phyloP scores from a whole-genome alignment of 2,888 invertebrate species.

The Aleiodes leptofemur region DNA sequence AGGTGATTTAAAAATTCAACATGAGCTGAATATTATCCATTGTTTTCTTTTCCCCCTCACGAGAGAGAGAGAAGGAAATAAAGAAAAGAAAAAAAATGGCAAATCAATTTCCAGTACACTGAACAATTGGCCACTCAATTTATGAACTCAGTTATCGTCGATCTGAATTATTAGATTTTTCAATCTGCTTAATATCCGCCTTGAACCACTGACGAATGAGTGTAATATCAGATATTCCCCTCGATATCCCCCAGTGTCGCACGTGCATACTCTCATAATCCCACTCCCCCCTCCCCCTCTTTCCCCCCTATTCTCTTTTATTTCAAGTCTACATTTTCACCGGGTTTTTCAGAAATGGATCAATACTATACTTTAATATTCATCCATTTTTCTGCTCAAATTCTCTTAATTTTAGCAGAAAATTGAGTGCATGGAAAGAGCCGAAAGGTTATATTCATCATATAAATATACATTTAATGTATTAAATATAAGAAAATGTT shows the following conservation, averaged over 20 bases:
- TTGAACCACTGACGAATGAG: slow-evolving; percentile 19
- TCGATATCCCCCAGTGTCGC: background rate
- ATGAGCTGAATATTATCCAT: too few species aligned
- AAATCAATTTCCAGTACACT: slow-evolving; percentile 19
- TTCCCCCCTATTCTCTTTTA: background rate
- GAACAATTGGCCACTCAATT: slow-evolving; percentile 33
- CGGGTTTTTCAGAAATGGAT: background rate
- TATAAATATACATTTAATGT: too few species aligned
- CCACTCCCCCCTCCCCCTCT: background rate
- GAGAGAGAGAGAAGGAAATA: background rate
- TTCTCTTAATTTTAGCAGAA: background rate
- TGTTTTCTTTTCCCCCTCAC: too few species aligned
- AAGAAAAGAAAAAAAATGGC: background rate
- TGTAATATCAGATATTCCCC: slow-evolving; percentile 13
- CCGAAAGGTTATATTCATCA: too few species aligned
- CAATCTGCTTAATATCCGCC: slow-evolving; percentile 32
- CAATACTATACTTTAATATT: too few species aligned
- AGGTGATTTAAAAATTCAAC: too few species aligned
- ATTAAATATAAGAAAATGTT: too few species aligned
- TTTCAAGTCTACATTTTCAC: background rate
- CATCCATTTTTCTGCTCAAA: too few species aligned
- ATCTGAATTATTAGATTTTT: slow-evolving; percentile 31
- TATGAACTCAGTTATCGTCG: slow-evolving; percentile 6
- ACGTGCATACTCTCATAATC: background rate
- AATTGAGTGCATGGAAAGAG: too few species aligned